Conservation (phyloP, 2,797 vertebrate genomes). For the Bradypodion ventrale region DNA sequence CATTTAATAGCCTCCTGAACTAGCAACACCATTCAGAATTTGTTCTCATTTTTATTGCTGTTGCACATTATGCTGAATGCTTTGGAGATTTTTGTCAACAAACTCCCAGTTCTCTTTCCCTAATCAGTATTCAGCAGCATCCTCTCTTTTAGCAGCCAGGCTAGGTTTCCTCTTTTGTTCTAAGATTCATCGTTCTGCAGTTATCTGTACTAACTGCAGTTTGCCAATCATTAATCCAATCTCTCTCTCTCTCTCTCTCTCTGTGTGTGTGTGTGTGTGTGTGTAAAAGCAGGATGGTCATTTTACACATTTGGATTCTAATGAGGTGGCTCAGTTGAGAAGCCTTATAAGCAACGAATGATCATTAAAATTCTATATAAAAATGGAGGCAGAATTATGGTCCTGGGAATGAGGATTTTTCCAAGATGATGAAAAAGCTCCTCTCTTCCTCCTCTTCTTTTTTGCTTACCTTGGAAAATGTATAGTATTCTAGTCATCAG, state of each 20-base stretch:
- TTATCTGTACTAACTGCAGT: slow-evolving; percentile 62
- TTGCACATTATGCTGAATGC: slow-evolving; percentile 68
- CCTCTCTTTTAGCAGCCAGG: slow-evolving; percentile 70
- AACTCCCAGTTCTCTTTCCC: slow-evolving; percentile 71
- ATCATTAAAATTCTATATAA: background rate
- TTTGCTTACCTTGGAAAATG: slow-evolving; percentile 16
- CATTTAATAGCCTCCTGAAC: slow-evolving; percentile 67
- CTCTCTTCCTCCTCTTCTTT: slow-evolving; percentile 14
- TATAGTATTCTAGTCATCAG: slow-evolving; percentile 39
- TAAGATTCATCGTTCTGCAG: slow-evolving; percentile 66
- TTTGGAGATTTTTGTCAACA: slow-evolving; percentile 72
- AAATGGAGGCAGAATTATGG: slow-evolving; percentile 34
- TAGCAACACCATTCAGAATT: slow-evolving; percentile 47
- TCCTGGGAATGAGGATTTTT: slow-evolving; percentile 29
- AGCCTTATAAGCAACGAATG: slow-evolving; percentile 37
- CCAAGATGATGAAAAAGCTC: slow-evolving; percentile 33
- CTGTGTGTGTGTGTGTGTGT: background rate
- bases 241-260: too few relatives aligned
- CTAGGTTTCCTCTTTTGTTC: slow-evolving; percentile 66
- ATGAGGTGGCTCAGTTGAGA: slow-evolving; percentile 41
- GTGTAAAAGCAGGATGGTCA: slow-evolving; percentile 21
- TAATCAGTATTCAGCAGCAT: slow-evolving; percentile 72
- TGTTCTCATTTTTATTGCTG: slow-evolving; percentile 60
- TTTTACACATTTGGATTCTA: slow-evolving; percentile 45
- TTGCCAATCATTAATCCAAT: slow-evolving; percentile 66